These are phyloP conservation scores for Sarcophaga carnaria DNA, from an alignment of 2,888 invertebrate species.

Conservation along the genomic window DNA sequence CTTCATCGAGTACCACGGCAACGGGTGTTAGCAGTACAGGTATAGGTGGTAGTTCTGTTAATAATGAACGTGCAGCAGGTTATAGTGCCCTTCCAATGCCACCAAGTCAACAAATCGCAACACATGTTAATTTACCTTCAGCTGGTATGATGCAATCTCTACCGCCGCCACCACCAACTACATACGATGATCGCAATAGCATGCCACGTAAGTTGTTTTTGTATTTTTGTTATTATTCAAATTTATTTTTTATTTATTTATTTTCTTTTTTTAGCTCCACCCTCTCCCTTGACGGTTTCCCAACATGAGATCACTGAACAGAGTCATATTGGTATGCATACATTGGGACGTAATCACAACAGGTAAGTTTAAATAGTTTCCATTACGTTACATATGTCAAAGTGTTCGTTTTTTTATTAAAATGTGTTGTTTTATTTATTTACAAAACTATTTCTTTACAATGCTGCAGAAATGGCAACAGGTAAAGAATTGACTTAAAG, in stretches of 20 bases:
- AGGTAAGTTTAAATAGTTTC: conserved; percentile 74
- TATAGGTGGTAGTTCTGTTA: conserved; percentile 80
- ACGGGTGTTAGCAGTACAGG: conserved; percentile 76
- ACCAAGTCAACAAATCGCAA: conserved; percentile 83
- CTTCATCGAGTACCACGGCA: conserved; percentile 76
- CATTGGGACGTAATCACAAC: conserved; percentile 82
- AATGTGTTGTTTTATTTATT: conserved; percentile 33
- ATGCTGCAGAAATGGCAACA: conserved; percentile 77
- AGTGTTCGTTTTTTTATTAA: neutral
- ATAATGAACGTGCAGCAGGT: conserved; percentile 87
- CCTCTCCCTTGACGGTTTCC: conserved; percentile 89
- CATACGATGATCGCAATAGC: conserved; percentile 85
- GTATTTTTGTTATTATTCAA: conserved; percentile 22
- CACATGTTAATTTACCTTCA: conserved; percentile 83
- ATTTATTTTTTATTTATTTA: neutral
- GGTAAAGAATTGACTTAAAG: conserved; percentile 73
- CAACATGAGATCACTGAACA: conserved; percentile 83
- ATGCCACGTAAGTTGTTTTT: conserved; percentile 90
- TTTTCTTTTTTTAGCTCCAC: conserved; percentile 86
- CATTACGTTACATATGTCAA: neutral
- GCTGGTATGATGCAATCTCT: conserved; percentile 95
- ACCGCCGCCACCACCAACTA: conserved; percentile 87
- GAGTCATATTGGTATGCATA: conserved; percentile 83
- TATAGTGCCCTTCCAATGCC: conserved; percentile 92
- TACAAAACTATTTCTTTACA: conserved; percentile 28